Percentiles rank a stretch among this genome's conserved stretches.
Conservation (phyloP, 2,113 vertebrate genomes). For the Cebus imitator region DNA sequence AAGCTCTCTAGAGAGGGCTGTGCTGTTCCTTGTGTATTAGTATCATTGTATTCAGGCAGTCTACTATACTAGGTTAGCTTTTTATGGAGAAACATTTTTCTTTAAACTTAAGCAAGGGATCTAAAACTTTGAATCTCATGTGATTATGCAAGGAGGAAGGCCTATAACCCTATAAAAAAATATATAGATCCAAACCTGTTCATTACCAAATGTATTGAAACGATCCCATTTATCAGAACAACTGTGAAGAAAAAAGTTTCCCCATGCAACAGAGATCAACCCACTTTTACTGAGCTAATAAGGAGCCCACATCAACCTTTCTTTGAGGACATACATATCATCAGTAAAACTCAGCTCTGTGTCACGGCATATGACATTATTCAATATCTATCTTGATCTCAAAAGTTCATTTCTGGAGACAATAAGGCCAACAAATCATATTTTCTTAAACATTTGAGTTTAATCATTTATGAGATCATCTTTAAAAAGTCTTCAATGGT, state of each 20-base stretch:
- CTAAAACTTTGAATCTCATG: not conserved
- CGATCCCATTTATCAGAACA: not conserved
- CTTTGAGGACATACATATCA: not conserved
- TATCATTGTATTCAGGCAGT: rapidly evolving
- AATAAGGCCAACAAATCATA: not conserved
- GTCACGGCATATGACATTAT: rapidly evolving
- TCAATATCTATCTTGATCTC: not conserved
- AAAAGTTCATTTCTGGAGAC: slow-evolving; percentile 23
- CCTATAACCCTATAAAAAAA: not conserved
- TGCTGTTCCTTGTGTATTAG: not conserved
- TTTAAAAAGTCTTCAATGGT: not conserved
- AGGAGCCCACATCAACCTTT: no score
- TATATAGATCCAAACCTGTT: not conserved
- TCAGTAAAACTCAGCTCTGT: not conserved
- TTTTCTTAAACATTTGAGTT: not conserved
- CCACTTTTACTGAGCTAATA: not conserved
- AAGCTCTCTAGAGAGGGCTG: not conserved
- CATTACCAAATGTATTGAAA: not conserved
- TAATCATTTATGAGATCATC: not conserved
- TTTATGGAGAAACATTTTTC: not conserved
- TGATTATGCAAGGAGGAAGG: not conserved
- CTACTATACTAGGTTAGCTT: no score
- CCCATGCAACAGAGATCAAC: rapidly evolving
- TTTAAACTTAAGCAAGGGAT: not conserved
- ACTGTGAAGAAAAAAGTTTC: not conserved